Evolutionary conservation across 1,140 invertebrate species (phyloP).

Genomic region (Drosophila ambigua): DNA sequence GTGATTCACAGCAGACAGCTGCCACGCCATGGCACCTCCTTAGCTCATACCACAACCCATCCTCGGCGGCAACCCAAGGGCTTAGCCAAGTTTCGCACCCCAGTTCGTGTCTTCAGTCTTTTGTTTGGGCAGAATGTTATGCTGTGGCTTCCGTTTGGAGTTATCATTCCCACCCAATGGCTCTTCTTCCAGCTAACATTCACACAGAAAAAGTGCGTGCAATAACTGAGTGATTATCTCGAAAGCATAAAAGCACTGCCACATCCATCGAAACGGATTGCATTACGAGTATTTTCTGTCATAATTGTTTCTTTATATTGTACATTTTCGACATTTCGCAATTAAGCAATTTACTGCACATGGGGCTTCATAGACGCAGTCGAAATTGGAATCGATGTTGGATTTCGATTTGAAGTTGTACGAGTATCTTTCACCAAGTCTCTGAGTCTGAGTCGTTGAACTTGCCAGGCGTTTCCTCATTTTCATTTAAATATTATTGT

Average conservation of each 20-base stretch:
- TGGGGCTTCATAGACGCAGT: constrained; percentile 6
- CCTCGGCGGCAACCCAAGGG: too few species aligned
- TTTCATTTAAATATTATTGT: constrained; percentile 68
- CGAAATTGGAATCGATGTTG: constrained; percentile 22
- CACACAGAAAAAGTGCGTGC: constrained; percentile 21
- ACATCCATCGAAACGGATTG: constrained; percentile 35
- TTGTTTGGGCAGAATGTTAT: neutral
- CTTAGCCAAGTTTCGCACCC: constrained; percentile 37
- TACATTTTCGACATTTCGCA: constrained; percentile 67
- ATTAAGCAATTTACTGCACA: constrained; percentile 70
- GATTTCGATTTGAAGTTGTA: neutral
- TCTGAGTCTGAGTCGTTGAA: constrained; percentile 61
- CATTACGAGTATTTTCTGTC: constrained; percentile 60
- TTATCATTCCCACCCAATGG: too few species aligned
- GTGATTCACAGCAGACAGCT: neutral
- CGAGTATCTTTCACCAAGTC: constrained; percentile 18
- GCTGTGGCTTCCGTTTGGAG: too few species aligned
- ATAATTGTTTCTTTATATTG: constrained; percentile 66
- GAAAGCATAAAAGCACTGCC: constrained; percentile 23
- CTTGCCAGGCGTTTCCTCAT: constrained; percentile 71
- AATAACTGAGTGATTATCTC: constrained; percentile 20
- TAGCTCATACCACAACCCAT: too few species aligned
- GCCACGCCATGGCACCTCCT: too few species aligned
- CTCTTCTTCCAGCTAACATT: neutral
- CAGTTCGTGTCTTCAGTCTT: constrained; percentile 6